phyloP scores from a whole-genome alignment of 2,113 vertebrate genomes.

The Acrocephalus kingi region DNA sequence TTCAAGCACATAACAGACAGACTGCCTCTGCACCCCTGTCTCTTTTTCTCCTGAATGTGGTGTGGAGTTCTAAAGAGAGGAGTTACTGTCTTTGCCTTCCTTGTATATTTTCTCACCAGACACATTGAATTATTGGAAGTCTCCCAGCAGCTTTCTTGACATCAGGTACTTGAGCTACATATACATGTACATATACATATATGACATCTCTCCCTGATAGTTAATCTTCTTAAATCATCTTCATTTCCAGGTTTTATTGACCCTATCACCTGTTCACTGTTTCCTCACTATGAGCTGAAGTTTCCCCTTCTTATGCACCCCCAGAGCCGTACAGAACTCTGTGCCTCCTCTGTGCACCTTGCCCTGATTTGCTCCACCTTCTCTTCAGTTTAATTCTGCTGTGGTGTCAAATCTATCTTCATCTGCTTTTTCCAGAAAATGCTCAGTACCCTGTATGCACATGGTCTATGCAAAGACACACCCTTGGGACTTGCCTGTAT shows the following conservation, averaged over 20 bases:
- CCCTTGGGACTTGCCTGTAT: neutral
- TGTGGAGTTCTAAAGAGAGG: neutral
- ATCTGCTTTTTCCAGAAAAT: neutral
- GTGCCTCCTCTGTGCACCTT: neutral
- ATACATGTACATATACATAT: no score
- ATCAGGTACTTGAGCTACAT: neutral
- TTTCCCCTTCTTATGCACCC: neutral
- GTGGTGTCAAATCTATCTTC: neutral
- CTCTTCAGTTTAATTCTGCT: neutral
- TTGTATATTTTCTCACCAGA: neutral
- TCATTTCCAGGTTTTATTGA: neutral
- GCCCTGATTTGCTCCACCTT: neutral
- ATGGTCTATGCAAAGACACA: neutral
- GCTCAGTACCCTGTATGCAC: neutral
- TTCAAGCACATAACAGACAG: neutral
- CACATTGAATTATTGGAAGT: neutral
- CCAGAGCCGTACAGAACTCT: fast-evolving
- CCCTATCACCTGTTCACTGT: neutral
- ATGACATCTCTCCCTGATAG: neutral
- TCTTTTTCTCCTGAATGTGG: neutral
- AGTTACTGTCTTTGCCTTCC: neutral
- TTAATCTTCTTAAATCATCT: neutral
- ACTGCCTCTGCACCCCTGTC: neutral
- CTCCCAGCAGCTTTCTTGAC: neutral
- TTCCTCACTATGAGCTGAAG: neutral